phyloP scores from a whole-genome alignment of 2,888 invertebrate genomes.

The Panopea generosa region DNA sequence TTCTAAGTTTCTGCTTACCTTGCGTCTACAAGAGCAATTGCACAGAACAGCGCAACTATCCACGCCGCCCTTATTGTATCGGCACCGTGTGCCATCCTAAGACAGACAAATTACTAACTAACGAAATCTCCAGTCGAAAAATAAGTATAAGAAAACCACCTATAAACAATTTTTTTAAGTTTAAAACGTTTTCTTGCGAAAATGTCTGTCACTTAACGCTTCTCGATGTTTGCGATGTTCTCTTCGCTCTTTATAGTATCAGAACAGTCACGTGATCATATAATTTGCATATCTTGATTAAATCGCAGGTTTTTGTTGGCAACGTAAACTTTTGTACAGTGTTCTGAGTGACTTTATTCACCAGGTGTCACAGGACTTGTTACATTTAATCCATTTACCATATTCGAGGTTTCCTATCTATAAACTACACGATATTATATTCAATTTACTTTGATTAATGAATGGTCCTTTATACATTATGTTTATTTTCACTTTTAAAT shows the following conservation, averaged over 20 bases:
- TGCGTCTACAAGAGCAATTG: conserved; percentile 45
- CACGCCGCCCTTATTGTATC: conserved; percentile 27
- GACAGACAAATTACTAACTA: background rate
- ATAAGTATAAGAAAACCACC: no score
- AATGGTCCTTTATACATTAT: background rate
- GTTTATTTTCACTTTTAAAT: conserved; percentile 6
- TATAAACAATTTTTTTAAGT: no score
- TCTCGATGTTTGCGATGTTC: no score
- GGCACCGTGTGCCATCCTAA: conserved; percentile 49
- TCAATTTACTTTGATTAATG: conserved; percentile 11
- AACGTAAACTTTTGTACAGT: conserved; percentile 10
- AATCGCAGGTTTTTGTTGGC: no score
- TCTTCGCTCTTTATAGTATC: no score
- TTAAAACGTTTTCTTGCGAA: no score
- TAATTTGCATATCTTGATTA: conserved; percentile 18
- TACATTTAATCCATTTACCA: background rate
- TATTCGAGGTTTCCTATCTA: conserved; percentile 6
- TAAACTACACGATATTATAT: background rate
- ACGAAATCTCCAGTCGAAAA: conserved; percentile 9
- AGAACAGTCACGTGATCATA: conserved; percentile 23
- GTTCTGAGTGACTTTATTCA: conserved; percentile 31
- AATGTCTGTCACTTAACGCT: no score
- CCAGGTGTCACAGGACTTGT: no score
- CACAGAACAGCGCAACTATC: conserved; percentile 43
- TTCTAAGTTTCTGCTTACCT: conserved; percentile 43